Conservation (phyloP, 2,888 invertebrate species). For the Ptilodon capucinus region DNA sequence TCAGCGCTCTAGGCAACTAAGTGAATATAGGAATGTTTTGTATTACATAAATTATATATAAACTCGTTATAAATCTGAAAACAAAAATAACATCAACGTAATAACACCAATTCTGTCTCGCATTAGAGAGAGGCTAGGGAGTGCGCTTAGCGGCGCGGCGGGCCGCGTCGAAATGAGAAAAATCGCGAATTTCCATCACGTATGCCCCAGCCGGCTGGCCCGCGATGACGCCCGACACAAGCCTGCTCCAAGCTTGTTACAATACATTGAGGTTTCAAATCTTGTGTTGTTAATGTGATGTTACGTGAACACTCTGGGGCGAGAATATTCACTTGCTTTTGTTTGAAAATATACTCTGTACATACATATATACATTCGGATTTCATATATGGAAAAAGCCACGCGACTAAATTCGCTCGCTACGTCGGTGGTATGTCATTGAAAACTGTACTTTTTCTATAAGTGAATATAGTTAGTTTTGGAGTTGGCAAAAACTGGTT, state of each 20-base stretch:
- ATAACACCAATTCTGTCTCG: constrained; percentile 22
- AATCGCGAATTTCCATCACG: constrained; percentile 46
- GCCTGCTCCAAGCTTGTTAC: constrained; percentile 1
- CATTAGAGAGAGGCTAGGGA: constrained; percentile 15
- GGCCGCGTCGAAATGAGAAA: constrained; percentile 41
- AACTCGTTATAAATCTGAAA: background rate
- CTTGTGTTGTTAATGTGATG: background rate
- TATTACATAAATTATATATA: too few relatives aligned
- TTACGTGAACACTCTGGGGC: too few relatives aligned
- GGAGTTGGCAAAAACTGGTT: too few relatives aligned
- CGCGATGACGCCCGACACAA: background rate
- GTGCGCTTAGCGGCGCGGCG: constrained; percentile 28
- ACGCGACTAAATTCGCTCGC: too few relatives aligned
- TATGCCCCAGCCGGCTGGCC: constrained; percentile 12
- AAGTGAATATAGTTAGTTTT: too few relatives aligned
- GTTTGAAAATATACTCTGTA: too few relatives aligned
- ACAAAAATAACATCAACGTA: background rate
- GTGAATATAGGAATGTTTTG: background rate
- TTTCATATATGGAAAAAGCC: too few relatives aligned
- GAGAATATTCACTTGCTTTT: too few relatives aligned
- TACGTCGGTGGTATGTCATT: too few relatives aligned
- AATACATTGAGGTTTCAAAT: background rate
- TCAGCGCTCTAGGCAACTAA: too few relatives aligned
- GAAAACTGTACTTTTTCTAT: too few relatives aligned
- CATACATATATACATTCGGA: too few relatives aligned